phyloP scores from a whole-genome alignment of 2,113 vertebrate genomes.

The Ramphastos sulfuratus region DNA sequence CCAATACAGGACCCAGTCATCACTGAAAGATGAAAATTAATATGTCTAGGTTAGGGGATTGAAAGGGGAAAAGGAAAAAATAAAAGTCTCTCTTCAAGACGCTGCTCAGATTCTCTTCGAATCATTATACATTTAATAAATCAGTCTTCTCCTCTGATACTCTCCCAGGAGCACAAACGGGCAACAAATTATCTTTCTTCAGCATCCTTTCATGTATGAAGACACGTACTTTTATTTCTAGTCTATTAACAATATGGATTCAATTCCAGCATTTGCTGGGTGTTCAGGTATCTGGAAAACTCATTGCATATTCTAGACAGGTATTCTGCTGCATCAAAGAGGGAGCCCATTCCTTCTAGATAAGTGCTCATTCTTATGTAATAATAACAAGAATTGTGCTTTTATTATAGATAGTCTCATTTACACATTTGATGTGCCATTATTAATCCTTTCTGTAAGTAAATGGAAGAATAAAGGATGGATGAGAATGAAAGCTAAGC shows the following conservation, averaged over 20 bases:
- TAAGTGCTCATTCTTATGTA: background rate
- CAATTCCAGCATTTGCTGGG: background rate
- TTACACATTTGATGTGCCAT: background rate
- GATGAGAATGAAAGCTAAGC: background rate
- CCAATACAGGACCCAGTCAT: background rate
- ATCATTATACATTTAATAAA: background rate
- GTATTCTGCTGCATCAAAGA: background rate
- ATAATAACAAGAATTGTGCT: background rate
- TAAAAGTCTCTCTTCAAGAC: background rate
- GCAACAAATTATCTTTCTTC: background rate
- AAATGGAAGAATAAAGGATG: background rate
- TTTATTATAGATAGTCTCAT: background rate
- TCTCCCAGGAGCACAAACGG: background rate
- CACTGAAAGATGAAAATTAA: background rate
- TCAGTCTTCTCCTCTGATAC: background rate
- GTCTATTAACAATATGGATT: background rate
- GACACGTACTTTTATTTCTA: background rate
- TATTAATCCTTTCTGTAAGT: background rate
- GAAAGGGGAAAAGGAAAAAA: background rate
- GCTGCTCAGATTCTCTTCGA: background rate
- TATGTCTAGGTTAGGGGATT: accelerated
- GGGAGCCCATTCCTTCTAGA: background rate
- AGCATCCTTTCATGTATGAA: background rate
- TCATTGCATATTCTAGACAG: background rate
- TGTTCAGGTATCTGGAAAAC: background rate